These are phyloP conservation scores for Amblyjoppa proteus DNA, from an alignment of 2,888 invertebrate genomes.

Conservation along the genomic window DNA sequence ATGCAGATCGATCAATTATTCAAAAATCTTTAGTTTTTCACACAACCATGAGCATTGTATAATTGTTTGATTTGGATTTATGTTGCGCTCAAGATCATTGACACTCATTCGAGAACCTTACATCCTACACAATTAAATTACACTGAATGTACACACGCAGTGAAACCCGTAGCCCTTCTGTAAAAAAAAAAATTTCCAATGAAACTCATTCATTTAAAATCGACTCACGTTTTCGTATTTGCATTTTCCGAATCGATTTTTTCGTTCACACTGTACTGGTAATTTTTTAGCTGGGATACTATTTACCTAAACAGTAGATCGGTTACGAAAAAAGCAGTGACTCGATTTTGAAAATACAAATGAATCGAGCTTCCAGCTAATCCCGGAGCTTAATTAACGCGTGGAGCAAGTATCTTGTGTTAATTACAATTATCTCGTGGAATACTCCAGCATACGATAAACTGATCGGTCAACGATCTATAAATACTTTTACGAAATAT, in stretches of 20 bases:
- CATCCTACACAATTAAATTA: neutral
- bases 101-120: neutral
- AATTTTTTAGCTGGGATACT: neutral
- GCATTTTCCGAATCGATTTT: neutral
- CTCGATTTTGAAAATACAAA: constrained; percentile 1
- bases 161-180: neutral
- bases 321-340: neutral
- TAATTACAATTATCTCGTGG: neutral
- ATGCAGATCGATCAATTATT: neutral
- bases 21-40: neutral
- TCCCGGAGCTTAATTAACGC: neutral
- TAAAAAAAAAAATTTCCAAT: neutral
- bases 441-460: neutral
- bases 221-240: neutral
- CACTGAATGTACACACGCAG: neutral
- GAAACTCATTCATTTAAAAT: neutral
- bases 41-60: neutral
- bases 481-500: neutral
- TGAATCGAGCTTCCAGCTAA: neutral
- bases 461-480: neutral
- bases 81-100: neutral
- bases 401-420: neutral
- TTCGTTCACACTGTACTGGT: neutral
- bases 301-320: neutral
- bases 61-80: neutral